Conservation (phyloP, 2,888 invertebrate genomes). For the Erebia ligea region DNA sequence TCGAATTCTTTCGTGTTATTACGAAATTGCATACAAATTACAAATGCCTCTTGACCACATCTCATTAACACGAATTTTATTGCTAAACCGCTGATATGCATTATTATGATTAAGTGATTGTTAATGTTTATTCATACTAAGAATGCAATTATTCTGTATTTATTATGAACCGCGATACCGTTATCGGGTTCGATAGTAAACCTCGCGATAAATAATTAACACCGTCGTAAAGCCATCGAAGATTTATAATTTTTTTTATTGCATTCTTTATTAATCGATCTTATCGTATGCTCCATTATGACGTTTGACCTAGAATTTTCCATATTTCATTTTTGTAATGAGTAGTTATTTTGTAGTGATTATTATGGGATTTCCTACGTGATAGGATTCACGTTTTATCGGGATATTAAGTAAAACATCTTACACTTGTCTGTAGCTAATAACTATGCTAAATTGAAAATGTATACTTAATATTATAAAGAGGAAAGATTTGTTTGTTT, state of each 20-base stretch:
- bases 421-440: too few species aligned
- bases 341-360: too few species aligned
- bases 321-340: not conserved
- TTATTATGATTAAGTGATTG: conserved; percentile 12
- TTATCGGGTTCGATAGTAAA: not conserved
- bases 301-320: not conserved
- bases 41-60: not conserved
- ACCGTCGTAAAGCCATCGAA: not conserved
- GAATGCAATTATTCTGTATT: conserved; percentile 9
- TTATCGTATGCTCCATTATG: not conserved
- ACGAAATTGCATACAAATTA: not conserved
- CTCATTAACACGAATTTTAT: conserved; percentile 15
- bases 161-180: not conserved
- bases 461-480: too few species aligned
- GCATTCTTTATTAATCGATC: not conserved
- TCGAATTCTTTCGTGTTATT: not conserved
- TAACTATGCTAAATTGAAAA: too few species aligned
- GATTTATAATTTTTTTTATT: not conserved
- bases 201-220: not conserved
- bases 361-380: not conserved
- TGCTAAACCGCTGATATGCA: conserved; percentile 10
- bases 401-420: too few species aligned
- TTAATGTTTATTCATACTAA: not conserved
- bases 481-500: too few species aligned
- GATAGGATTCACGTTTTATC: too few species aligned